Conservation (phyloP, 2,888 invertebrate species). For the Agriopis leucophaearia region DNA sequence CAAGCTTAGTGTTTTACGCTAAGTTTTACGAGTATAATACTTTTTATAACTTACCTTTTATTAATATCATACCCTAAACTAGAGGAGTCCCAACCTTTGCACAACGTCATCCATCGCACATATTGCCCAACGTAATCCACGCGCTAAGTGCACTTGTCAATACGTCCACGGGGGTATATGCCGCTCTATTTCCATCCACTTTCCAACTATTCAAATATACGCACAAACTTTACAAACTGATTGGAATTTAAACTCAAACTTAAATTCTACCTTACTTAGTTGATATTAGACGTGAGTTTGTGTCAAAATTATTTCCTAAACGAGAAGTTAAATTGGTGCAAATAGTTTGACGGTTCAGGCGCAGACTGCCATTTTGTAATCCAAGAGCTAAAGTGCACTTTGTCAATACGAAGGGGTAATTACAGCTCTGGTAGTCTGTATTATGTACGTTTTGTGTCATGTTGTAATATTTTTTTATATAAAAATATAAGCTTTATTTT, state of each 20-base stretch:
- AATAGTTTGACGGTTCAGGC: conserved; percentile 65
- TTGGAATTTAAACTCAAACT: conserved; percentile 10
- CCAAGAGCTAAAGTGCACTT: conserved; percentile 72
- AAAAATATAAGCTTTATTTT: background rate
- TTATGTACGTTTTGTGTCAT: conserved; percentile 14
- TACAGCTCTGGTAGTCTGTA: conserved; percentile 45
- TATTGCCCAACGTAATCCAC: conserved; percentile 70
- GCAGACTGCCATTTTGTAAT: conserved; percentile 77
- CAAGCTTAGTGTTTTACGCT: too few relatives aligned
- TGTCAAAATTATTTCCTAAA: background rate
- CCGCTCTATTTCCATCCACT: conserved; percentile 58
- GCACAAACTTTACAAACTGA: conserved; percentile 36
- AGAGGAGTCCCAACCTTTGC: conserved; percentile 22
- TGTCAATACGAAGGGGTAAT: conserved; percentile 69
- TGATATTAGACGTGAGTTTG: conserved; percentile 38
- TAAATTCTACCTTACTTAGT: conserved; percentile 30
- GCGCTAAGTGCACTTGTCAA: conserved; percentile 79
- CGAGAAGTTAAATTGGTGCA: conserved; percentile 46
- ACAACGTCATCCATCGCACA: conserved; percentile 56
- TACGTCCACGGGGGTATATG: conserved; percentile 62
- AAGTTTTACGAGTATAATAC: too few relatives aligned
- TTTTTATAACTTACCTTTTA: too few relatives aligned
- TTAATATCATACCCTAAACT: too few relatives aligned
- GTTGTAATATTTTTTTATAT: background rate
- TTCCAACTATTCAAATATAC: conserved; percentile 72